Base-by-base conservation (phyloP, 2,888 invertebrate genomes). In the Agrilus cyanescens region DNA sequence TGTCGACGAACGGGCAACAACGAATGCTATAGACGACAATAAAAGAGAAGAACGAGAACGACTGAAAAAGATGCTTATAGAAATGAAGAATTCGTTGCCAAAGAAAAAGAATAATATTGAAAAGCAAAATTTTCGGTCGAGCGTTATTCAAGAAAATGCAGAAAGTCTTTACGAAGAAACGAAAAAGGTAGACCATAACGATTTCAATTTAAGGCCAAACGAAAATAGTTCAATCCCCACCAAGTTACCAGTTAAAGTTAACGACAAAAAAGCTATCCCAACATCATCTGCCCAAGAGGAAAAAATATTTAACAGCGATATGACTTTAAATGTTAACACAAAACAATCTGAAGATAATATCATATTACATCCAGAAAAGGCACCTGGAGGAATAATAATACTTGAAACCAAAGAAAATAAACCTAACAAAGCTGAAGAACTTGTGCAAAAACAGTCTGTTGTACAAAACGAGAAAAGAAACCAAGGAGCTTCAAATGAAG, bases 21-120 rank as follows among this genome's bases (percentile, higher is more conserved):
- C 63, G 42, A 65, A 65, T 53, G 50, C 52, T 32, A 43, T 56
- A 1, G 58, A 63, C 34, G 58, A 61, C 18, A 62, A 62, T 29
- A 64, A 62, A 47, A 58, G 56, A 37, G 68, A 74, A 51, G 76
- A 78, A 53, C 74, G 73, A 55, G 74, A 75, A 57, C 73, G 72
- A 58, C 64, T 83, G 20, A 78, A 77, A 59, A 79, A 80, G 63
- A 80, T 82, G 75, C 62, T 83, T 48, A 82, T 82, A 56, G 82
- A 83, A 68, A 82, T 83, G 79, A 83, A 82, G 63, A 76, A 83
- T 60, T 82, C 82, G 10, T 64, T 84, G 46, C 80, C 82, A 1
- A 71, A 74, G 51, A 60, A 72, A 16, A 74, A 72, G 50, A 62
- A 66, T 29, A 67, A 58, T 41, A 33, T 36, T 10, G 45, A 52